phyloP scores from a whole-genome alignment of 1,140 invertebrate genomes.

The Mamestra configurata region DNA sequence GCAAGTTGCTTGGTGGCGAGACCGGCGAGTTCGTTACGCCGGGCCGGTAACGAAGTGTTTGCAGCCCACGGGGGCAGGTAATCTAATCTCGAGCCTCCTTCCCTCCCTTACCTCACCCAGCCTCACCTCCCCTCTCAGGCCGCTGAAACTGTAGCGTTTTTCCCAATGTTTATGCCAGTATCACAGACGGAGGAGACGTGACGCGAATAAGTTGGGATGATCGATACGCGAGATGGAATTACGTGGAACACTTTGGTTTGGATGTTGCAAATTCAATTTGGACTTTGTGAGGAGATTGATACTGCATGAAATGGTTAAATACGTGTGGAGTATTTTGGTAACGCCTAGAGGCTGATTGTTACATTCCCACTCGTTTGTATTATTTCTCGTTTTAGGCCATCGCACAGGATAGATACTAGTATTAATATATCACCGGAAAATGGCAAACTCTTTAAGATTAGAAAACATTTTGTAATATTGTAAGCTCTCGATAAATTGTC shows the following conservation, averaged over 20 bases:
- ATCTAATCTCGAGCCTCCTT: slow-evolving; percentile 69
- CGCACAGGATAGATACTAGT: no score
- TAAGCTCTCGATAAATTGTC: no score
- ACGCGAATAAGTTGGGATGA: slow-evolving; percentile 58
- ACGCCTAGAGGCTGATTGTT: no score
- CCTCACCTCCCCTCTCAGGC: slow-evolving; percentile 8
- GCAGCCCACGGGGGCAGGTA: slow-evolving; percentile 76
- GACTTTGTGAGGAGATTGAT: slow-evolving; percentile 1
- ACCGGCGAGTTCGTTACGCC: slow-evolving; percentile 77
- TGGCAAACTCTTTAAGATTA: no score
- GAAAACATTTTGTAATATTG: no score
- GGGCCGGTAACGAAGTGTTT: slow-evolving; percentile 76
- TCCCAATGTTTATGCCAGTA: slow-evolving; percentile 76
- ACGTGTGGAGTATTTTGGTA: not conserved
- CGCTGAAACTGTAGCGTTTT: slow-evolving; percentile 69
- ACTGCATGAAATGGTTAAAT: not conserved
- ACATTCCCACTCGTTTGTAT: no score
- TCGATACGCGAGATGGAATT: slow-evolving; percentile 57
- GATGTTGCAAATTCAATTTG: slow-evolving; percentile 20
- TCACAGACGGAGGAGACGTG: slow-evolving; percentile 72
- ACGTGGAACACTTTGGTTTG: slow-evolving; percentile 30
- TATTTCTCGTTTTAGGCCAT: no score
- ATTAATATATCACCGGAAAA: no score
- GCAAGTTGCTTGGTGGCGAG: slow-evolving; percentile 53
- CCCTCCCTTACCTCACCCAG: slow-evolving; percentile 30